Evolutionary conservation across 23 tunicate species (phyloP).

Genomic region (Pegea sp.): DNA sequence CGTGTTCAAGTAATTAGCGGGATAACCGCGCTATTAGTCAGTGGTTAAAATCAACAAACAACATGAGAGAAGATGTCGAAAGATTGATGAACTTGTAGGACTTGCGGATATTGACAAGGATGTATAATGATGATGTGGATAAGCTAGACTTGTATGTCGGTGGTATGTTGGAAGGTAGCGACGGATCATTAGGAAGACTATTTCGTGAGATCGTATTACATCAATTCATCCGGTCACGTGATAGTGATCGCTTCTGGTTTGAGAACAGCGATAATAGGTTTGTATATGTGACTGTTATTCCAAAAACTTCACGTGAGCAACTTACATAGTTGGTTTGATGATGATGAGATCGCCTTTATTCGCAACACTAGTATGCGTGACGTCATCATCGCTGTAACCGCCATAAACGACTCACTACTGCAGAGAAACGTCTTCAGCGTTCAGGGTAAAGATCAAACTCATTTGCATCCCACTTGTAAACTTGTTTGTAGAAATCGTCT

Average conservation of each 20-base stretch:
- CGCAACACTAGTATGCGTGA: constrained; percentile 46
- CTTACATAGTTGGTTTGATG: constrained; percentile 12
- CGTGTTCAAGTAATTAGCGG: too few relatives aligned
- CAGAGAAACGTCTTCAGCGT: constrained; percentile 39
- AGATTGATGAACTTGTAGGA: too few relatives aligned
- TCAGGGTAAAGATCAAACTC: constrained; percentile 12
- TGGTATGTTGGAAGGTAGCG: constrained; percentile 34
- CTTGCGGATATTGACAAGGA: constrained; percentile 1
- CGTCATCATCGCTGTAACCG: constrained; percentile 27
- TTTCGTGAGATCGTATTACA: constrained; percentile 28
- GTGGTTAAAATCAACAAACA: too few relatives aligned
- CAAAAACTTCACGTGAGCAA: too few relatives aligned
- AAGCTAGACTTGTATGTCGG: constrained; percentile 67
- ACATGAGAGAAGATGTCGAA: too few relatives aligned
- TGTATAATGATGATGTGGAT: constrained; percentile 24
- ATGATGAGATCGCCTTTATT: constrained; percentile 18
- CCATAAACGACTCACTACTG: constrained; percentile 4
- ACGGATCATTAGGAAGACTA: constrained; percentile 7
- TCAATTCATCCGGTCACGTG: constrained; percentile 48
- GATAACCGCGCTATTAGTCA: too few relatives aligned
- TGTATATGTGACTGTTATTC: constrained; percentile 1
- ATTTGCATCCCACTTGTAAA: too few relatives aligned
- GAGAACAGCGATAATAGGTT: constrained; percentile 50
- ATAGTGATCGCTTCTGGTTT: constrained; percentile 86
- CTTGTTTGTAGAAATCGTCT: too few relatives aligned